Evolutionary conservation across 2,797 vertebrate genomes (phyloP).

Genomic region (Heterohyrax brucei): DNA sequence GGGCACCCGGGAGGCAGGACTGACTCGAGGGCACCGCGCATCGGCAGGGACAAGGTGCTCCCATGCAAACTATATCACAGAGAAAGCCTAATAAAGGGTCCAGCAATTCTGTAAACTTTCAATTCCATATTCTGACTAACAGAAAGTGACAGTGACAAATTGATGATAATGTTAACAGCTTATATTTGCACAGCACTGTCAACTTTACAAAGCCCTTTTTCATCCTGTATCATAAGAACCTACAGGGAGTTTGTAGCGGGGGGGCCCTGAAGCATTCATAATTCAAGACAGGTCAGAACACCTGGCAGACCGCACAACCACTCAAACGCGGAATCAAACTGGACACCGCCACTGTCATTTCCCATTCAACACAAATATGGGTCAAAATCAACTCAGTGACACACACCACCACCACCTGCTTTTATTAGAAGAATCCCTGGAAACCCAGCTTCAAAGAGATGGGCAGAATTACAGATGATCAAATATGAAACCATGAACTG

Average conservation of each 20-base stretch:
- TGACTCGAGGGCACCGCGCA: too few relatives aligned
- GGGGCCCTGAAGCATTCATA: neutral
- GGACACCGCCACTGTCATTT: neutral
- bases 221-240: neutral
- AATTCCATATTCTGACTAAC: neutral
- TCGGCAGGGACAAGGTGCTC: too few relatives aligned
- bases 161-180: neutral
- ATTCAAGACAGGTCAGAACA: neutral
- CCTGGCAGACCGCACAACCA: rapidly evolving
- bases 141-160: neutral
- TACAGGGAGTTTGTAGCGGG: neutral
- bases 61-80: neutral
- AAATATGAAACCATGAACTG: neutral
- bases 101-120: neutral
- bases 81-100: neutral
- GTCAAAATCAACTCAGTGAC: too few relatives aligned
- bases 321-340: neutral
- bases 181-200: neutral
- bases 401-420: neutral
- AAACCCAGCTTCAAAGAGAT: neutral
- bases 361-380: neutral
- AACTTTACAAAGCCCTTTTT: neutral
- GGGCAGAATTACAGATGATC: neutral
- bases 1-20: too few relatives aligned
- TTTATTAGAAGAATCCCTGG: neutral